Evolutionary conservation across 1,140 invertebrate genomes (phyloP), one percentile per base, ranked within the genome.

Genomic region (Tetragnatha versicolor): DNA sequence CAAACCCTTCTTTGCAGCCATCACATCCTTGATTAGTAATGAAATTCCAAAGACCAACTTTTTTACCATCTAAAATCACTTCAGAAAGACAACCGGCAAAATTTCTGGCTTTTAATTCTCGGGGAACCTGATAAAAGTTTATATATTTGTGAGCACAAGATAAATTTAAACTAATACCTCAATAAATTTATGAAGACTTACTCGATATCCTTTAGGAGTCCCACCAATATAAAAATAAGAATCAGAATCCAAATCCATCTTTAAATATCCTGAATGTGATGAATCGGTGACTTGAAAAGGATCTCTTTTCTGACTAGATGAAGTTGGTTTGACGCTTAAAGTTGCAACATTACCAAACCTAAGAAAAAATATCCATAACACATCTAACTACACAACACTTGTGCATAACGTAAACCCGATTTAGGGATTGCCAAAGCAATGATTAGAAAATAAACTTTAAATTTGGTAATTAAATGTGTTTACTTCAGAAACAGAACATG

Each of bases 11-110:
- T 12, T 87, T 88, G 83, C 95, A 98, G 7, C 89, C 89, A 75
- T 88, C 88, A 80, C 88, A 89, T 39, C 89, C 88, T n/a, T 86
- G 84, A 31, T 88, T 85, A 75, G 90, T 89, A 35, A 88, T 87
- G 84, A 96, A 98, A 85, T 97, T 94, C 93, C 94, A 98, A 0
- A 98, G 87, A 0, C 96, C 95, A 53, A 98, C 86, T 0, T 89
- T 90, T 35, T 90, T 89, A 5, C 91, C 91, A 85, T 97, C 93
- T 1, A 95, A 86, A 77, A 88, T 88, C 0, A 96, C 86, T 79
- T 93, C 90, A 84, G 95, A 89, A 6, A 97, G 87, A 73, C 94
- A 96, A 0, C 93, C 94, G 25, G 83, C 82, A 81, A 90, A 86
- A 9, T 83, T 84, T 45, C 83, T 81, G 1, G 85, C 80, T 35